Evolutionary conservation across 2,888 invertebrate species (phyloP).

Genomic region (Drosophila hawaiiensis): DNA sequence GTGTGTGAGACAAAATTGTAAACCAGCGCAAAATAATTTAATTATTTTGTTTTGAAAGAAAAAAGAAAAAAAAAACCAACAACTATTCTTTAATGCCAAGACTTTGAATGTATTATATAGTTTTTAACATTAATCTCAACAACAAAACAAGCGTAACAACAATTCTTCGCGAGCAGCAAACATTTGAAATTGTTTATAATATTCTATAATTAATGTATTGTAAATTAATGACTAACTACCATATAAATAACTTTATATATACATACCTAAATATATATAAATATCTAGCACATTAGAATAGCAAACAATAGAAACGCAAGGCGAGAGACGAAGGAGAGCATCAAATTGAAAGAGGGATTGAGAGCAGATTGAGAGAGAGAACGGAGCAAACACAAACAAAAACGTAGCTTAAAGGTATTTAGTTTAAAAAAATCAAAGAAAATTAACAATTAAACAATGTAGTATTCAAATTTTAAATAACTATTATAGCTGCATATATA

Average conservation of each 20-base stretch:
- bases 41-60: slow-evolving; percentile 75
- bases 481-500: slow-evolving; percentile 75
- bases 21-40: slow-evolving; percentile 82
- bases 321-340: background rate
- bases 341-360: background rate
- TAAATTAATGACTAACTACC: slow-evolving; percentile 55
- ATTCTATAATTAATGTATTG: slow-evolving; percentile 46
- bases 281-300: slow-evolving; percentile 73
- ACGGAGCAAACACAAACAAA: slow-evolving; percentile 50
- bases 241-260: slow-evolving; percentile 58
- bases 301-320: slow-evolving; percentile 57
- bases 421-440: slow-evolving; percentile 66
- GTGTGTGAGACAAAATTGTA: slow-evolving; percentile 61
- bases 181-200: slow-evolving; percentile 58
- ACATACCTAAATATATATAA: slow-evolving; percentile 50
- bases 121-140: slow-evolving; percentile 48
- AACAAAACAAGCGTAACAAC: slow-evolving; percentile 30
- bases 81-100: slow-evolving; percentile 68
- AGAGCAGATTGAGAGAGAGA: background rate
- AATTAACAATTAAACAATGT: slow-evolving; percentile 62
- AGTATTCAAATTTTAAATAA: slow-evolving; percentile 76
- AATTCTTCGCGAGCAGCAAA: slow-evolving; percentile 47
- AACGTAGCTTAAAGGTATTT: slow-evolving; percentile 62
- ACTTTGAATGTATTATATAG: slow-evolving; percentile 76
- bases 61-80: slow-evolving; percentile 26